Conservation (phyloP, 2,888 invertebrate genomes). For the Digitonthophagus gazella region DNA sequence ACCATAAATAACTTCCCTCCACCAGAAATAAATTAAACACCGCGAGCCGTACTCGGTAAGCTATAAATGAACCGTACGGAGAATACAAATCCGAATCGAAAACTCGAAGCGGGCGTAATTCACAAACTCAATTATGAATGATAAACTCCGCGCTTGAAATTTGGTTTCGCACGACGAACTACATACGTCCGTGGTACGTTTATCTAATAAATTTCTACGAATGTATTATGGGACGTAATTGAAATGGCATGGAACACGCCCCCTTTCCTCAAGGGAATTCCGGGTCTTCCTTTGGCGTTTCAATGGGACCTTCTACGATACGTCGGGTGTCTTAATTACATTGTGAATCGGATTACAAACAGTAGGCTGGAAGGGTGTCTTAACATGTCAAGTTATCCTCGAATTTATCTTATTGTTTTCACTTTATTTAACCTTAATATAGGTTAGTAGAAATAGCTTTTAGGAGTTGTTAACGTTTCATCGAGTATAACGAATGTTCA, state of each 20-base stretch:
- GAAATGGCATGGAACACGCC: neutral
- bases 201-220: neutral
- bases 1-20: neutral
- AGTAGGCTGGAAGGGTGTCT: neutral
- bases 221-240: slow-evolving; percentile 1
- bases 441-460: neutral
- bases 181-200: slow-evolving; percentile 6
- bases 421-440: neutral
- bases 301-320: neutral
- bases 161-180: neutral
- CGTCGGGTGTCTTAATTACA: neutral
- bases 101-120: slow-evolving; percentile 5
- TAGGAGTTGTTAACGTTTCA: too few relatives aligned
- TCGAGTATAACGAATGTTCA: too few relatives aligned
- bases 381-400: neutral
- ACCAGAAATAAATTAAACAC: slow-evolving; percentile 8
- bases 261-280: neutral
- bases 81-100: slow-evolving; percentile 5
- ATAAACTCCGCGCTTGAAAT: slow-evolving; percentile 7
- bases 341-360: neutral
- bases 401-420: neutral
- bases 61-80: slow-evolving; percentile 10
- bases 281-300: neutral
- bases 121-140: slow-evolving; percentile 16
- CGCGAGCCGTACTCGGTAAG: neutral